Base-by-base conservation (phyloP, 1,140 invertebrate species). In the Stratiolaelaps scimitus region DNA sequence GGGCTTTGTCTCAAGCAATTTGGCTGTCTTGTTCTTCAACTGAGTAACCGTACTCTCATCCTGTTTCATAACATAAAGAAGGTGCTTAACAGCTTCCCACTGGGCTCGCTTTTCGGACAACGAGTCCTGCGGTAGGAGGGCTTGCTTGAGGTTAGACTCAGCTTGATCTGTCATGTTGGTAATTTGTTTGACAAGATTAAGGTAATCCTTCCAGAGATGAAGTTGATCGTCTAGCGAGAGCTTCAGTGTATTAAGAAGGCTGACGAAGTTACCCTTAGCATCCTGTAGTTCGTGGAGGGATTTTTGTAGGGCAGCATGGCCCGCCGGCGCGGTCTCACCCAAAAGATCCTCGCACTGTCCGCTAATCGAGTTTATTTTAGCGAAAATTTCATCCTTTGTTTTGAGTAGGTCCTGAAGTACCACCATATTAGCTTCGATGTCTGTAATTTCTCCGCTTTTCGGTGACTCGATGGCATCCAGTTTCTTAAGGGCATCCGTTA, bases 41-140 rank as follows among this genome's bases (percentile, higher is more conserved):
- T 83, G 84, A 69, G 94, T 90, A 2, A 95, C 89, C 73, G 94
- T 91, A 69, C 91, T 85, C 71, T 90, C 89, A 72, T 95, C 91
- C 74, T 88, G 88, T 6, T 68, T 66, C 66, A 68, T 43, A 23
- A 65, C 30, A 13, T 43, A 28, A 10, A 47, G 44, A 20, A 66
- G 64, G 20, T 64, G 82, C 74, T 90, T 91, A 13, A 91, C 83
- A 70, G 85, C 82, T 73, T 92, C 89, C 13, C 92, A 74, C 73
- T 92, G 88, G 13, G 82, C 81, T 66, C 87, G 80, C 73, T 92
- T 92, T 73, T 92, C 89, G 0, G 83, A 81, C 78, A 90, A 83
- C 0, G 85, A 87, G 1, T 83, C 81, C 76, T 89, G 86, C 72
- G 83, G 84, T 67, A 84, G 83, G 19, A 81, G 79, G 30, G 89